Conservation (phyloP, 2,888 invertebrate species). For the Ormyrus pomaceus region DNA sequence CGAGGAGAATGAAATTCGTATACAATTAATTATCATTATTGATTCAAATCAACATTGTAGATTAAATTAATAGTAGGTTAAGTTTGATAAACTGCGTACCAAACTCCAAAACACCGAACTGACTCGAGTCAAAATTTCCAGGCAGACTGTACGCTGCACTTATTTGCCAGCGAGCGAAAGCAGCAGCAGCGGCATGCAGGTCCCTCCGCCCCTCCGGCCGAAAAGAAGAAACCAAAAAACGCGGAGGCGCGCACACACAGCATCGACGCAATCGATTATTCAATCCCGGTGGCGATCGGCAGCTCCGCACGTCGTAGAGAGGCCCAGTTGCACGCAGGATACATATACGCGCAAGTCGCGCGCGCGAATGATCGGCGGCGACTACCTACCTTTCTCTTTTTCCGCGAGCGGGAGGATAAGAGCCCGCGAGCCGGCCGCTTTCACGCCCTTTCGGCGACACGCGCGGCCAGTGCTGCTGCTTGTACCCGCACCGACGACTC, state of each 20-base stretch:
- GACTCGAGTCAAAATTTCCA: too few relatives aligned
- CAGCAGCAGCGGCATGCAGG: too few relatives aligned
- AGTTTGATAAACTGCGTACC: too few relatives aligned
- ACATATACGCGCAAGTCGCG: neutral
- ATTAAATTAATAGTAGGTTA: too few relatives aligned
- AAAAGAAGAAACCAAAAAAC: neutral
- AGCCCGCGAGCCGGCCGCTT: conserved; percentile 13
- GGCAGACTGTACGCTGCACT: too few relatives aligned
- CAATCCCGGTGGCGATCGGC: conserved; percentile 14
- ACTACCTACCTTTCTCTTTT: conserved; percentile 48
- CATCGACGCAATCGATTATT: conserved; percentile 49
- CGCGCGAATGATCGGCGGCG: neutral
- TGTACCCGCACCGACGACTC: neutral
- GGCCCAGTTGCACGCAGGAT: conserved; percentile 24
- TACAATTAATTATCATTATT: too few relatives aligned
- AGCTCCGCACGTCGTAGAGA: neutral
- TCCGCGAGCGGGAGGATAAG: conserved; percentile 42
- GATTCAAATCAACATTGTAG: too few relatives aligned
- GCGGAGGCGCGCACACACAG: neutral
- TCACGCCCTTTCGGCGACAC: conserved; percentile 31
- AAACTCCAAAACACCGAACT: too few relatives aligned
- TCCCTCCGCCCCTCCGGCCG: neutral
- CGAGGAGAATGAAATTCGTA: too few relatives aligned
- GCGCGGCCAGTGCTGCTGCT: neutral
- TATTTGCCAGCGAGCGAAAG: too few relatives aligned